These are phyloP conservation scores for Zaprionus inermis DNA, from an alignment of 1,140 invertebrate species.

Conservation along the genomic window DNA sequence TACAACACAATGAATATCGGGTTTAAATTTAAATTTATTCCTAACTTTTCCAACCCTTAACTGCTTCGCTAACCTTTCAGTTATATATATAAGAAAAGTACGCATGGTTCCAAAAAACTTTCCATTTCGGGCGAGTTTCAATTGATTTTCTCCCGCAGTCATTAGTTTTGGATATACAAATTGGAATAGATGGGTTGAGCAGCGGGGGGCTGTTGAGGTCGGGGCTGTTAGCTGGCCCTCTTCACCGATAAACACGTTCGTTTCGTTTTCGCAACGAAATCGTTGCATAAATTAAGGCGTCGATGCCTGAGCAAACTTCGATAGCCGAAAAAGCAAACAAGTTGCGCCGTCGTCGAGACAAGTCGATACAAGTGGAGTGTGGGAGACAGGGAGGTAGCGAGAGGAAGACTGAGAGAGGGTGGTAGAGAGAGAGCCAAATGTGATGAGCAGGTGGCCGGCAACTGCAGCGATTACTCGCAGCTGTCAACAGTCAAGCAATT, in stretches of 20 bases:
- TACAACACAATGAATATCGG: no score
- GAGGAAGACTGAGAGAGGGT: not conserved
- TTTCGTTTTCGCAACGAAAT: constrained; percentile 62
- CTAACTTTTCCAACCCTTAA: no score
- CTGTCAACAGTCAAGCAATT: constrained; percentile 61
- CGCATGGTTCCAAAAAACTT: no score
- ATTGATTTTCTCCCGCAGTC: not conserved
- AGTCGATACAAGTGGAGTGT: not conserved
- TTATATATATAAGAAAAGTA: no score
- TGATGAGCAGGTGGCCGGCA: constrained; percentile 2
- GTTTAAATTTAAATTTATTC: no score
- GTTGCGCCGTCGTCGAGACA: not conserved
- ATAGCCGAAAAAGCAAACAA: constrained; percentile 39
- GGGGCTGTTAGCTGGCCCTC: no score
- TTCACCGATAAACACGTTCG: constrained; percentile 66
- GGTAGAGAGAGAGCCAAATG: constrained; percentile 7
- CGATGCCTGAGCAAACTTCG: constrained; percentile 63
- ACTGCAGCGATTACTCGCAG: constrained; percentile 40
- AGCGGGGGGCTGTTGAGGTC: no score
- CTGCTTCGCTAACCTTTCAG: no score
- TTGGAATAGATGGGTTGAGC: no score
- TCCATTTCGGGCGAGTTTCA: not conserved
- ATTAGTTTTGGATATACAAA: constrained; percentile 1
- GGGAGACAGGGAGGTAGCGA: not conserved
- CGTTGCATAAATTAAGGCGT: constrained; percentile 70